These are phyloP conservation scores for Vidua chalybeata DNA, from an alignment of 2,113 vertebrate species.

Conservation along the genomic window DNA sequence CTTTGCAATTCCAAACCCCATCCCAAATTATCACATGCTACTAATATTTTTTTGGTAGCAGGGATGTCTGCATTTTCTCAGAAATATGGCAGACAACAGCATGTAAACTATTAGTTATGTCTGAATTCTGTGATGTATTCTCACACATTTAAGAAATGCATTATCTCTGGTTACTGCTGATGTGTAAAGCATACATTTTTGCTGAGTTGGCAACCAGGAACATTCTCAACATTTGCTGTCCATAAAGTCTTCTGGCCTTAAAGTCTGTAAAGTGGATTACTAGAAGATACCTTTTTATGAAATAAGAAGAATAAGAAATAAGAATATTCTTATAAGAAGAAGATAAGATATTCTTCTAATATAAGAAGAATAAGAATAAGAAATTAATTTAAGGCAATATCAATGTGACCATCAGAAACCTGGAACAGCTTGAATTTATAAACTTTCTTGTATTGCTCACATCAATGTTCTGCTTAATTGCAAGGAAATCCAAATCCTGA, in stretches of 20 bases:
- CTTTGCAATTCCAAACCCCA: not conserved
- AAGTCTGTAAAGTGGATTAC: not conserved
- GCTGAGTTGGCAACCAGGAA: not conserved
- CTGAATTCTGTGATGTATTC: not conserved
- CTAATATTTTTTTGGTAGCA: not conserved
- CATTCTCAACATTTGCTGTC: not conserved
- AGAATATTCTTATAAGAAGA: no score
- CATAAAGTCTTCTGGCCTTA: not conserved
- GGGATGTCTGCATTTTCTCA: not conserved
- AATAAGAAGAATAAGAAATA: not conserved
- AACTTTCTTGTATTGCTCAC: not conserved
- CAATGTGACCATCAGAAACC: not conserved
- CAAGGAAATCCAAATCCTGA: not conserved
- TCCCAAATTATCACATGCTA: not conserved
- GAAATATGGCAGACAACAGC: not conserved
- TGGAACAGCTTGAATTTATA: not conserved
- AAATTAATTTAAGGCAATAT: not conserved
- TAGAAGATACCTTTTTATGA: not conserved
- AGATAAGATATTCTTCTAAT: no score
- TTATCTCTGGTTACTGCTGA: not conserved
- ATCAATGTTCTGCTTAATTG: not conserved
- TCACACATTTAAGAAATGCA: fast-evolving
- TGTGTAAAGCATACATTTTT: not conserved
- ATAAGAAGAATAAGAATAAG: not conserved
- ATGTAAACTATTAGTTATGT: not conserved